Conservation (phyloP, 2,113 vertebrate genomes). For the Hemibagrus wyckioides region DNA sequence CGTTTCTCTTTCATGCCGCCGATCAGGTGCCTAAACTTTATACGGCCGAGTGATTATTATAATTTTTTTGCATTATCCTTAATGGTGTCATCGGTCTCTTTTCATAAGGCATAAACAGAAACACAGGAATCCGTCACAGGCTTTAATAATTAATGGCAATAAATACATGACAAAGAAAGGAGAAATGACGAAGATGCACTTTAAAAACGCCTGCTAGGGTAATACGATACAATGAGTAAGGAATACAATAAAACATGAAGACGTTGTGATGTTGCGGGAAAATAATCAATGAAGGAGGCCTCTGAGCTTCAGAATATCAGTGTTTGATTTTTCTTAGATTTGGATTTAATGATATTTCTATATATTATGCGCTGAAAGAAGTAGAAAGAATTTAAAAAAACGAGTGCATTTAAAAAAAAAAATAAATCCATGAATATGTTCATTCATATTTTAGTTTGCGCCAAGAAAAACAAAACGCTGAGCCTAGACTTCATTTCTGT, state of each 20-base stretch:
- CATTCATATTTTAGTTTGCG: not conserved
- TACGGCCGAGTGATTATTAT: not conserved
- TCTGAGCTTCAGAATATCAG: not conserved
- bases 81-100: not conserved
- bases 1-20: not conserved
- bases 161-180: not conserved
- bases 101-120: not conserved
- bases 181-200: not conserved
- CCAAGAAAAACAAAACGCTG: not conserved
- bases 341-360: not conserved
- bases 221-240: not conserved
- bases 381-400: not conserved
- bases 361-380: not conserved
- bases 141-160: not conserved
- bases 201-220: not conserved
- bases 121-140: not conserved
- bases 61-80: conserved; percentile 4
- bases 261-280: too few relatives aligned
- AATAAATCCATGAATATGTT: not conserved
- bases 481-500: too few relatives aligned
- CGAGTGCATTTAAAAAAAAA: not conserved
- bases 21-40: not conserved
- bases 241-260: not conserved
- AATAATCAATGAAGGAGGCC: not conserved
- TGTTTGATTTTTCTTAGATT: not conserved